These are phyloP conservation scores for Gobius niger DNA, from an alignment of 2,113 vertebrate genomes.

Conservation along the genomic window DNA sequence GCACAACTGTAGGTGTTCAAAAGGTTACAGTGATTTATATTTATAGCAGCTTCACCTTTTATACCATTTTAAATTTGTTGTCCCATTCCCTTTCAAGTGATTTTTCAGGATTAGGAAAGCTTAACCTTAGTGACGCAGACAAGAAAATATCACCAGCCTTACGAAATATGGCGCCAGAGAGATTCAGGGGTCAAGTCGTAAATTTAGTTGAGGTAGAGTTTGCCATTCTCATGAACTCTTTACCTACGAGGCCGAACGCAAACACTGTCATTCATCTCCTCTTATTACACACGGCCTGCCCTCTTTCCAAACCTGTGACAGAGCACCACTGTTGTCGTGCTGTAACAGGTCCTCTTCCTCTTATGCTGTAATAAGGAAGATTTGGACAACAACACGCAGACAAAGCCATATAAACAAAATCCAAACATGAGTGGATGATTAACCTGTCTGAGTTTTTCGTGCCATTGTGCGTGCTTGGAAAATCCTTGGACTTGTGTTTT, in stretches of 20 bases:
- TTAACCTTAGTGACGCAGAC: slow-evolving; percentile 48
- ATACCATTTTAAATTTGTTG: neutral
- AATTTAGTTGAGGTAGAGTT: slow-evolving; percentile 64
- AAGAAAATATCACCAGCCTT: slow-evolving; percentile 52
- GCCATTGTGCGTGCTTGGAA: slow-evolving; percentile 40
- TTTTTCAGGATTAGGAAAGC: slow-evolving; percentile 31
- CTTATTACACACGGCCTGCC: slow-evolving; percentile 21
- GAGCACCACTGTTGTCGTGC: slow-evolving; percentile 11
- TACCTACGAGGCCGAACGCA: slow-evolving; percentile 55
- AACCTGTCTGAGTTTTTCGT: slow-evolving; percentile 43
- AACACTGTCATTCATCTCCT: slow-evolving; percentile 58
- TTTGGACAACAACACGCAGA: slow-evolving; percentile 5
- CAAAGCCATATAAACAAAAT: slow-evolving; percentile 13
- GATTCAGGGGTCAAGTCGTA: slow-evolving; percentile 58
- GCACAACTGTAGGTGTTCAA: neutral
- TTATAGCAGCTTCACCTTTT: slow-evolving; percentile 1
- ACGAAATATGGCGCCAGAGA: slow-evolving; percentile 57
- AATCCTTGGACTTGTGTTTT: slow-evolving; percentile 60
- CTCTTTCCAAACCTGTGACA: slow-evolving; percentile 30
- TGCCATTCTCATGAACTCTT: slow-evolving; percentile 71
- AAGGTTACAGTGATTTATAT: neutral
- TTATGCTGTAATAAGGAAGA: slow-evolving; percentile 12
- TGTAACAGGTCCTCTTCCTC: slow-evolving; percentile 16
- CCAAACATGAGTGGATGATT: slow-evolving; percentile 47
- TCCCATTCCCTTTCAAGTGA: neutral